phyloP scores from a whole-genome alignment of 2,888 invertebrate genomes.

The Rhopalosiphum nymphaeae region DNA sequence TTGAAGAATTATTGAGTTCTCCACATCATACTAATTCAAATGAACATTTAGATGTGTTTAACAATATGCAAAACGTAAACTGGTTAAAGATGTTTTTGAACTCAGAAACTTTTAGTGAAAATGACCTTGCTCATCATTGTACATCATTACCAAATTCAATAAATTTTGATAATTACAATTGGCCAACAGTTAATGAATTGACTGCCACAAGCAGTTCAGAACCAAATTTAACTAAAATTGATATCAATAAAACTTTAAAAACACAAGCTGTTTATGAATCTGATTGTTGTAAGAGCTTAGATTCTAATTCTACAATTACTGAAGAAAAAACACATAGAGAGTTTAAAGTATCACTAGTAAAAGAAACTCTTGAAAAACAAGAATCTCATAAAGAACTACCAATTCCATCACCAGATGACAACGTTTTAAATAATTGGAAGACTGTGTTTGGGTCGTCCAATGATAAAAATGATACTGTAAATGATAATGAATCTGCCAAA shows the following conservation, averaged over 20 bases:
- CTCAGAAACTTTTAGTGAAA: conserved; percentile 52
- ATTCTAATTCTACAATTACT: conserved; percentile 51
- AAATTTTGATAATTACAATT: conserved; percentile 62
- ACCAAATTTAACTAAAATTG: conserved; percentile 49
- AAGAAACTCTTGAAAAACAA: conserved; percentile 44
- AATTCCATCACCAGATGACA: conserved; percentile 42
- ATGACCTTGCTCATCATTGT: conserved; percentile 56
- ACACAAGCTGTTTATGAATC: conserved; percentile 47
- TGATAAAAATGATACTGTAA: conserved; percentile 66
- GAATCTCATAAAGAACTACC: background rate
- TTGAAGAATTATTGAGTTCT: conserved; percentile 46
- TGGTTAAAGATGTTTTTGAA: conserved; percentile 54
- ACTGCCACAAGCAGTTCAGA: conserved; percentile 32
- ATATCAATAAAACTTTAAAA: conserved; percentile 40
- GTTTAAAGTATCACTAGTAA: conserved; percentile 50
- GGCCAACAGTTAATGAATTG: conserved; percentile 64
- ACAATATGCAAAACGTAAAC: conserved; percentile 39
- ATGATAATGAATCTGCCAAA: conserved; percentile 67
- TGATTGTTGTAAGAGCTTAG: conserved; percentile 56
- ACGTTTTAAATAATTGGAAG: conserved; percentile 43
- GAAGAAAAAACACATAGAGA: conserved; percentile 52
- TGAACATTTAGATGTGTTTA: conserved; percentile 14
- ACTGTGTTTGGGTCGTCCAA: background rate
- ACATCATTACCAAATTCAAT: conserved; percentile 68
- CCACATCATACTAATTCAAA: conserved; percentile 33